Base-by-base conservation (phyloP, 2,113 vertebrate genomes). In the Laterallus jamaicensis region DNA sequence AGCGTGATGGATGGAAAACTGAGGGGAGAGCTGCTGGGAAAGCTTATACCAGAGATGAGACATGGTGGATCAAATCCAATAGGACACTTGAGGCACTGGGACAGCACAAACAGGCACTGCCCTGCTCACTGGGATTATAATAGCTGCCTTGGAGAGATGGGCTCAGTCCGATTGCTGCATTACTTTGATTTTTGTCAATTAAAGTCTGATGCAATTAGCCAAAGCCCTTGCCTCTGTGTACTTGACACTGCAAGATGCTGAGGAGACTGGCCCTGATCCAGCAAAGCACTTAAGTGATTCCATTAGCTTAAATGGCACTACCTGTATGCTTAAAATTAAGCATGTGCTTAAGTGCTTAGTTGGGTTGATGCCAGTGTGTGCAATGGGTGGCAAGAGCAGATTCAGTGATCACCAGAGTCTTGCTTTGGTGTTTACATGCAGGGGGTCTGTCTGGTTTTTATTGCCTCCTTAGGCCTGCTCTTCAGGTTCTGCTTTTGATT, bases 261-360 rank as follows among this genome's bases (percentile, higher is more conserved):
- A 92, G 92, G 91, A 85, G 80, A 2, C 86, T 96, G 93, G 95
- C 95, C 83, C 28, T 7, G 26, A 29, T 92, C 96, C 95, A 97
- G 15, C 56, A 84, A 35, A 96, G 93, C 95, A 96, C 95, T 97
- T 92, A 90, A 56, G 63, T 91, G 85, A 75, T 88, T 94, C 95
- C 88, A 95, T 97, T 96, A 96, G 92, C 90, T 88, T 62, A 92
- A 95, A 90, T 84, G 92, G 82, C 90, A 67, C 93, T 95, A 96
- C 94, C 95, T 94, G 71, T 40, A 1, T 76, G 82, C 90, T 96
- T 94, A 96, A 94, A 86, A 81, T 75, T 83, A 79, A 95, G 90
- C 93, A 75, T 18, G 35, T 35, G 31, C 80, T 95, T 77, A 96
- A 97, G 95, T 96, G 92, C 90, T 95, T 76, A 70, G 52, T 90